Percentiles rank a stretch among this genome's conserved stretches.
Evolutionary conservation across 2,888 invertebrate species (phyloP).

Genomic region (Meiosimyza decipiens): DNA sequence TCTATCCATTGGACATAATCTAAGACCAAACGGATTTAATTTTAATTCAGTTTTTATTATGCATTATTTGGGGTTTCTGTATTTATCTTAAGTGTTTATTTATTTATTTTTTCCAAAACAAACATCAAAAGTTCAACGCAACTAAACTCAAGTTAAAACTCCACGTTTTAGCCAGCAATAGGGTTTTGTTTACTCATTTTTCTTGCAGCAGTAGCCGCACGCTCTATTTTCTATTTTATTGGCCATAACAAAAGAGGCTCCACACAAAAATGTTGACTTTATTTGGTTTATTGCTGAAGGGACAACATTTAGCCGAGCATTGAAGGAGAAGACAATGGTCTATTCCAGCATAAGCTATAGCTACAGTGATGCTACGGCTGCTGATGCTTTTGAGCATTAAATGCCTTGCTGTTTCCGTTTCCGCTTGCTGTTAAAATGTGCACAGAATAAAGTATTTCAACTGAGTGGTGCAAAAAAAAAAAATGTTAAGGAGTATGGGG

Average conservation of each 20-base stretch:
- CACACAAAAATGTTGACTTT: slow-evolving; percentile 27
- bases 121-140: slow-evolving; percentile 4
- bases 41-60: background rate
- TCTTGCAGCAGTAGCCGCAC: slow-evolving; percentile 1
- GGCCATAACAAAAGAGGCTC: slow-evolving; percentile 20
- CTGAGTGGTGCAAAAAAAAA: background rate
- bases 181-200: background rate
- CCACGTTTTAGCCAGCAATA: background rate
- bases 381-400: background rate
- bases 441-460: background rate
- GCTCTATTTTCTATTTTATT: slow-evolving; percentile 15
- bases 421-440: background rate
- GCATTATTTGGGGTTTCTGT: background rate
- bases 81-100: background rate
- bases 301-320: slow-evolving; percentile 37
- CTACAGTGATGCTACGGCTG: background rate
- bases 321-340: background rate
- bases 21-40: too few relatives aligned
- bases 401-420: background rate
- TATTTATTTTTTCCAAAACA: background rate
- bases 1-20: too few relatives aligned
- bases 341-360: background rate
- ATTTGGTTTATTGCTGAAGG: slow-evolving; percentile 30
- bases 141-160: background rate
- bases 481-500: background rate